Evolutionary conservation across 2,888 invertebrate species (phyloP).

Genomic region (Drosophila kambysellisi): DNA sequence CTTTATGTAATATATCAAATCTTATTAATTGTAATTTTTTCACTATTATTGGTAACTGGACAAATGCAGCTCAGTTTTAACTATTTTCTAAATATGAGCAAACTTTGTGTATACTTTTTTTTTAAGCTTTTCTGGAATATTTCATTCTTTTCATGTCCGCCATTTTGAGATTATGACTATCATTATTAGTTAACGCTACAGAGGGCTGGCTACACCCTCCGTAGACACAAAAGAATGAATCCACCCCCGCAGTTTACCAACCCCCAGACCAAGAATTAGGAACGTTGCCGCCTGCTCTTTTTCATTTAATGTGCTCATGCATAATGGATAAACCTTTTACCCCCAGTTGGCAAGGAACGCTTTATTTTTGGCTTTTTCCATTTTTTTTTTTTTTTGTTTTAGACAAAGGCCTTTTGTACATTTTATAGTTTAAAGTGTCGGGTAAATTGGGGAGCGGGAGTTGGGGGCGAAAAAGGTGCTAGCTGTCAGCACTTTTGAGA

Average conservation of each 20-base stretch:
- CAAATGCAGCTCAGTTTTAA: background rate
- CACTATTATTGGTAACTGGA: background rate
- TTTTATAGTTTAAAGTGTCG: conserved; percentile 63
- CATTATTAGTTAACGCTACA: conserved; percentile 40
- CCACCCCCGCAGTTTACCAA: conserved; percentile 39
- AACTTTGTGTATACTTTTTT: background rate
- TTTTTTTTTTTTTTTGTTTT: conserved; percentile 13
- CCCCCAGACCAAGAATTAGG: conserved; percentile 32
- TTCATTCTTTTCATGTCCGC: conserved; percentile 21
- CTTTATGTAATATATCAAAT: background rate
- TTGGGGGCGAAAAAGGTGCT: conserved; percentile 10
- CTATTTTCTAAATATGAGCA: background rate
- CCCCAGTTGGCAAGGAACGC: conserved; percentile 31
- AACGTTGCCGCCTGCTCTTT: conserved; percentile 43
- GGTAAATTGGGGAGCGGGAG: background rate
- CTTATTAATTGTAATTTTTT: conserved; percentile 28
- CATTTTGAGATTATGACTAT: conserved; percentile 51
- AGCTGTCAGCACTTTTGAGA: conserved; percentile 67
- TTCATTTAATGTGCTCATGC: conserved; percentile 78
- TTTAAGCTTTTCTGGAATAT: background rate
- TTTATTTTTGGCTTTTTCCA: conserved; percentile 18
- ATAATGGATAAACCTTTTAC: conserved; percentile 74
- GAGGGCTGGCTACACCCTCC: conserved; percentile 18
- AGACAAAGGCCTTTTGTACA: conserved; percentile 62
- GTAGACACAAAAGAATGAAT: conserved; percentile 24